phyloP scores from a whole-genome alignment of 2,888 invertebrate species.

The Eulithis prunata region DNA sequence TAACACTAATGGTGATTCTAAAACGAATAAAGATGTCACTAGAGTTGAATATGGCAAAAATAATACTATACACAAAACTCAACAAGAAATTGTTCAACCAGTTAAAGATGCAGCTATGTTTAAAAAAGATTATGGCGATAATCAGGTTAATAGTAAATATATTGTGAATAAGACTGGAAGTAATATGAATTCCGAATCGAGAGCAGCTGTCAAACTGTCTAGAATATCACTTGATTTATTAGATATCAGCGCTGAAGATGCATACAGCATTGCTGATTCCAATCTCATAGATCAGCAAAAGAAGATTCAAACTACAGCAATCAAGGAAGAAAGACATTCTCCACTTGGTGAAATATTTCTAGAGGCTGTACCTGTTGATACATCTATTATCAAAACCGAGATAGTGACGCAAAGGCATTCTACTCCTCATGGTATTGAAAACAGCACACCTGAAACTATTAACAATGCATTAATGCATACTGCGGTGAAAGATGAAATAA shows the following conservation, averaged over 20 bases:
- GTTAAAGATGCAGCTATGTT: neutral
- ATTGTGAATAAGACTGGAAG: neutral
- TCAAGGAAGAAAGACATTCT: slow-evolving; percentile 4
- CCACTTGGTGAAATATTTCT: slow-evolving; percentile 17
- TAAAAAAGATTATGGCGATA: slow-evolving; percentile 1
- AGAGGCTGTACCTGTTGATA: slow-evolving; percentile 16
- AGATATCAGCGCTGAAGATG: slow-evolving; percentile 35
- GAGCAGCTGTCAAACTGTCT: slow-evolving; percentile 14
- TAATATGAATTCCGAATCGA: slow-evolving; percentile 12
- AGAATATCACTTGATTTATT: slow-evolving; percentile 32
- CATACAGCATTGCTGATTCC: slow-evolving; percentile 24
- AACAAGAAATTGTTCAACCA: neutral
- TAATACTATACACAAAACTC: neutral
- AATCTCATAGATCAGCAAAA: slow-evolving; percentile 14
- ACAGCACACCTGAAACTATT: slow-evolving; percentile 11
- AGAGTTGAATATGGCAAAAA: slow-evolving; percentile 4
- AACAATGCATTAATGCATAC: slow-evolving; percentile 23
- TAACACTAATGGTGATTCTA: slow-evolving; percentile 13
- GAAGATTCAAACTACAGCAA: slow-evolving; percentile 8
- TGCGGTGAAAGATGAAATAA: slow-evolving; percentile 55
- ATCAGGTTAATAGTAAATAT: neutral
- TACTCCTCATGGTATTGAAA: slow-evolving; percentile 23
- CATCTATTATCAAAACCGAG: slow-evolving; percentile 6
- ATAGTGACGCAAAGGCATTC: slow-evolving; percentile 22
- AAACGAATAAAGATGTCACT: neutral